Evolutionary conservation across 2,888 invertebrate species (phyloP), one percentile per base, ranked within the genome.

Genomic region (Leptopilina syphax): DNA sequence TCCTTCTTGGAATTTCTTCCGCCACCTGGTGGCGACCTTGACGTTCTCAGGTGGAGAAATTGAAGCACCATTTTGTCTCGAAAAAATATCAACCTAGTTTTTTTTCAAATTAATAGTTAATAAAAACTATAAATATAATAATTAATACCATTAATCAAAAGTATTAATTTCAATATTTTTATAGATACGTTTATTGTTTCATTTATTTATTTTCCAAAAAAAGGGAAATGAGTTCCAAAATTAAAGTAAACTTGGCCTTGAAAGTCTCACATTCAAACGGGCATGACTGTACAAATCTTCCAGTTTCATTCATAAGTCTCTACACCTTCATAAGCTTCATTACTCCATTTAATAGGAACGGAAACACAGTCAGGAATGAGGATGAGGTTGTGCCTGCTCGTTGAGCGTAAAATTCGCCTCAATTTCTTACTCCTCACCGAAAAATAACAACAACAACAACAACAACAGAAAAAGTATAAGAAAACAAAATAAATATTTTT

Each of bases 341-440:
- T 73, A 54, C 73, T 73, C 27, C 34, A 57, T 73, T 73, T 57
- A 73, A 73, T 57, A 73, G 73, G n/a, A 73, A 57, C 73, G 34
- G 54, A 73, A 73, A 73, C 27, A n/a, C 27, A 50, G 68, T 24
- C 47, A 70, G 12, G 68, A 73, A 73, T 50, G 54, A 73, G 57
- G n/a, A 73, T 54, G 50, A 50, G 68, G 27, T 70, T 27, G 13
- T 34, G 34, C 34, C 68, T 50, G 50, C 50, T 50, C 47, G 50
- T 50, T 50, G 12, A 70, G 54, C 70, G 54, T 27, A 24, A 27
- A 13, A 70, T 70, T 70, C 54, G 18, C 13, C n/a, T 54, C 54
- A 13, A 70, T 50, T 50, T 27, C 70, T 70, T 50, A 50, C 9
- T 50, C 9, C 18, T 67, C 67, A 44, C n/a, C 50, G 7, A 70